A percentile compares a stretch with the other conserved stretches of the same genome.
Conservation (phyloP, 1,140 invertebrate genomes). For the Leucophenga varia region DNA sequence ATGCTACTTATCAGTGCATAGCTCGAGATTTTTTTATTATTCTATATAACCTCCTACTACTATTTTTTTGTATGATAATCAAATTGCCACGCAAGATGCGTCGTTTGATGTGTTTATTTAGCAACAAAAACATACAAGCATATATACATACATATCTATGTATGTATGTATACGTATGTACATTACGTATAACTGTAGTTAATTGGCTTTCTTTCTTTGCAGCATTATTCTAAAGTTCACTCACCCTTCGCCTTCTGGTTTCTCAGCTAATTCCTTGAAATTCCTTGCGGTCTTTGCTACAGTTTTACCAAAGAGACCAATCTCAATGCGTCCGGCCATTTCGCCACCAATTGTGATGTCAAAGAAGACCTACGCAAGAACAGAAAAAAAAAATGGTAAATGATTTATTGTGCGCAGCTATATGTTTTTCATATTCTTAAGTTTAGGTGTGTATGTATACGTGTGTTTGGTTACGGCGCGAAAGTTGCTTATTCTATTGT, state of each 20-base stretch:
- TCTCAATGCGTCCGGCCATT: slow-evolving; percentile 75
- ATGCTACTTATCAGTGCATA: slow-evolving; percentile 17
- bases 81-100: no score
- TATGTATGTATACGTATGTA: slow-evolving; percentile 1
- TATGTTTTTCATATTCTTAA: slow-evolving; percentile 7
- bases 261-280: slow-evolving; percentile 82
- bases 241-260: slow-evolving; percentile 72
- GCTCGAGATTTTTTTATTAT: no score
- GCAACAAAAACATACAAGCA: no score
- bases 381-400: slow-evolving; percentile 19
- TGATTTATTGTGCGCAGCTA: slow-evolving; percentile 4
- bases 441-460: slow-evolving; percentile 2
- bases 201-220: background rate
- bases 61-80: no score
- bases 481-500: slow-evolving; percentile 6
- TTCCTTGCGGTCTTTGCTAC: slow-evolving; percentile 94
- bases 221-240: no score
- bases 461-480: slow-evolving; percentile 3
- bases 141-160: no score
- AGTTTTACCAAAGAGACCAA: slow-evolving; percentile 93
- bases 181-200: no score
- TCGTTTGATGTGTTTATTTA: no score
- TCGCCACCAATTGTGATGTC: slow-evolving; percentile 87
- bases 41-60: no score
- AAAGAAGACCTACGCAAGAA: slow-evolving; percentile 81